Evolutionary conservation across 2,113 vertebrate genomes (phyloP).

Genomic region (Callipepla californica): DNA sequence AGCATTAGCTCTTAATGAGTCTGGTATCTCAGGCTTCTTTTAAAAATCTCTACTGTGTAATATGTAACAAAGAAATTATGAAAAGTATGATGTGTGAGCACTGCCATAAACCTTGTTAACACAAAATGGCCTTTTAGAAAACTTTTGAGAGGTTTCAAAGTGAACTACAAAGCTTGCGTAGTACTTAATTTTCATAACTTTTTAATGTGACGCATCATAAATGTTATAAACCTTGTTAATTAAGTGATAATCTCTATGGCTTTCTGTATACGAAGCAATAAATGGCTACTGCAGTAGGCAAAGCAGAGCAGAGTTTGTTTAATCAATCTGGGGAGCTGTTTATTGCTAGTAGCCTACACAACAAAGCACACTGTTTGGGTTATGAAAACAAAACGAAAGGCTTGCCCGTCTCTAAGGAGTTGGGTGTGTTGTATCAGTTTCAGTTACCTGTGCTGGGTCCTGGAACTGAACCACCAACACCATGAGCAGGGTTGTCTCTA

Average conservation of each 20-base stretch:
- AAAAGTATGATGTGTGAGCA: constrained; percentile 47
- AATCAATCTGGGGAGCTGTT: constrained; percentile 52
- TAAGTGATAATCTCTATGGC: constrained; percentile 77
- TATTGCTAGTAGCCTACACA: not conserved
- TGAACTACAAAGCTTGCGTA: constrained; percentile 63
- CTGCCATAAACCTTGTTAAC: constrained; percentile 70
- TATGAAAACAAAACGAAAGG: not conserved
- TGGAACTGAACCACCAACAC: not conserved
- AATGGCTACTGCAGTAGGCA: constrained; percentile 64
- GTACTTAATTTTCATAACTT: constrained; percentile 82
- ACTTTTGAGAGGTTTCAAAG: constrained; percentile 71
- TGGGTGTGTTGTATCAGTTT: not conserved
- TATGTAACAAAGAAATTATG: constrained; percentile 60
- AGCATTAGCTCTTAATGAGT: constrained; percentile 52
- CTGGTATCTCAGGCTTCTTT: constrained; percentile 46
- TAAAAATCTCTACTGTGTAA: constrained; percentile 37
- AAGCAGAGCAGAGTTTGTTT: constrained; percentile 68
- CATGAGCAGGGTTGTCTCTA: not conserved
- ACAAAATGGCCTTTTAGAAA: constrained; percentile 73
- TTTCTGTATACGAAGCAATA: constrained; percentile 76
- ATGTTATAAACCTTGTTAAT: constrained; percentile 81
- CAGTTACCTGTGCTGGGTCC: not conserved
- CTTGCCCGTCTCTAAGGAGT: not conserved
- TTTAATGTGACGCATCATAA: constrained; percentile 76
- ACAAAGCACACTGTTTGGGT: not conserved